These are phyloP conservation scores for Globodera ellingtonae DNA, from an alignment of 1,140 invertebrate species.

Conservation along the genomic window DNA sequence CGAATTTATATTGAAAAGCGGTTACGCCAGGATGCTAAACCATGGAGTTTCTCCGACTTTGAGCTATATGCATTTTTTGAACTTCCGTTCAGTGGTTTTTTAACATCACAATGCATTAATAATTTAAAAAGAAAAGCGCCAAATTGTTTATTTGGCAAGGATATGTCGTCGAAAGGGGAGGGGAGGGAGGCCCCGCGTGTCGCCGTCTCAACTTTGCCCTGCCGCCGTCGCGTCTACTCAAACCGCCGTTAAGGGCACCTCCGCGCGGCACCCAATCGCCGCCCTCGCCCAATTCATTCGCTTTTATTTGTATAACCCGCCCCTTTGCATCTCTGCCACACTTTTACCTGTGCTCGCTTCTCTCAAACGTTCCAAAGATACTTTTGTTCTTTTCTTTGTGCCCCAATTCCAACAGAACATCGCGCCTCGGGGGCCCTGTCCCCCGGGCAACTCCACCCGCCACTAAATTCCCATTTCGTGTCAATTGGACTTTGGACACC, in stretches of 20 bases:
- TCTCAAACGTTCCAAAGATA: no score
- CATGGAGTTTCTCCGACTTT: no score
- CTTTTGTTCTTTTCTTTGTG: no score
- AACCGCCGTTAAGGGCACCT: neutral
- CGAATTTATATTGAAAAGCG: no score
- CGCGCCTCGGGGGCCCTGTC: neutral
- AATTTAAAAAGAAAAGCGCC: no score
- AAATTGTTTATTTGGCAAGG: no score
- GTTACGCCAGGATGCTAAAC: no score
- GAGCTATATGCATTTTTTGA: no score
- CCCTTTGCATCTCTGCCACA: neutral
- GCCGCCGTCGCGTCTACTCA: neutral
- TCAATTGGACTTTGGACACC: neutral
- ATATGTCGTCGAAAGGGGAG: no score
- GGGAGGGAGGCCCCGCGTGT: neutral
- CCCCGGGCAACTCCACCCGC: neutral
- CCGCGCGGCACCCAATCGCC: neutral
- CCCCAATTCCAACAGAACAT: no score
- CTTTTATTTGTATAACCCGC: neutral
- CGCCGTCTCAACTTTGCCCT: neutral
- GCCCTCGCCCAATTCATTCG: neutral
- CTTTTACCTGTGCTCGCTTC: neutral
- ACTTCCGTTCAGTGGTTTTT: no score
- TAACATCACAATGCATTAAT: no score
- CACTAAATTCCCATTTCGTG: neutral